Percentiles rank a stretch among this genome's conserved stretches.
phyloP scores from a whole-genome alignment of 2,113 vertebrate genomes.

The Anarhynchus alexandrinus region DNA sequence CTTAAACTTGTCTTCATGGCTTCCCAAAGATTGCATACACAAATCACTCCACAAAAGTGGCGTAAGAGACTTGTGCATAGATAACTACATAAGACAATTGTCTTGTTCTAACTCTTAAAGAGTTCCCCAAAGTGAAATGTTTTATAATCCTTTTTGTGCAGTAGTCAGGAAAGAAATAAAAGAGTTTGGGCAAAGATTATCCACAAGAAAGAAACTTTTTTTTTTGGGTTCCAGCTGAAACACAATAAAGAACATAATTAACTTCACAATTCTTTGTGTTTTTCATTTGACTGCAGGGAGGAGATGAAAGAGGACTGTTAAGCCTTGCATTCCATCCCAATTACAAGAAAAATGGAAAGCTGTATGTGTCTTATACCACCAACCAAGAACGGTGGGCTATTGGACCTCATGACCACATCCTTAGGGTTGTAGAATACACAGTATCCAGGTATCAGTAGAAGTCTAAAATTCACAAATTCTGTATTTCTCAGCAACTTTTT shows the following conservation, averaged over 20 bases:
- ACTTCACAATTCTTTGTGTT: conserved; percentile 97
- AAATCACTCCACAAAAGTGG: conserved; percentile 92
- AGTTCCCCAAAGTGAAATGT: conserved; percentile 84
- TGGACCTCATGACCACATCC: conserved; percentile 99
- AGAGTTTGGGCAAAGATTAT: conserved; percentile 82
- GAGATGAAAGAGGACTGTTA: conserved; percentile 99
- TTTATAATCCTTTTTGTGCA: conserved; percentile 92
- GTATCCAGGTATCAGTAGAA: conserved; percentile 86
- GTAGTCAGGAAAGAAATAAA: conserved; percentile 81
- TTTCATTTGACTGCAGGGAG: conserved; percentile 97
- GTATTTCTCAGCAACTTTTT: not conserved
- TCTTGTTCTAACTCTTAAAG: conserved; percentile 79
- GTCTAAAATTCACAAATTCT: not conserved
- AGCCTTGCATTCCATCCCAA: conserved; percentile 99
- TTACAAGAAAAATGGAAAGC: conserved; percentile 99
- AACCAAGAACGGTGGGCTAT: conserved; percentile 99
- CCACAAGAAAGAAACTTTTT: conserved; percentile 76
- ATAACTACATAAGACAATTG: conserved; percentile 84
- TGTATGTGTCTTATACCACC: conserved; percentile 99
- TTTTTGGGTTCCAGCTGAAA: conserved; percentile 79
- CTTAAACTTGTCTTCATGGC: conserved; percentile 87
- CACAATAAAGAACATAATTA: conserved; percentile 94
- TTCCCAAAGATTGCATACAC: conserved; percentile 92
- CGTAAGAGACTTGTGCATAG: conserved; percentile 77
- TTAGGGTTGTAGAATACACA: conserved; percentile 98